phyloP scores from a whole-genome alignment of 2,113 vertebrate genomes.

The Psilopsiagon aymara region DNA sequence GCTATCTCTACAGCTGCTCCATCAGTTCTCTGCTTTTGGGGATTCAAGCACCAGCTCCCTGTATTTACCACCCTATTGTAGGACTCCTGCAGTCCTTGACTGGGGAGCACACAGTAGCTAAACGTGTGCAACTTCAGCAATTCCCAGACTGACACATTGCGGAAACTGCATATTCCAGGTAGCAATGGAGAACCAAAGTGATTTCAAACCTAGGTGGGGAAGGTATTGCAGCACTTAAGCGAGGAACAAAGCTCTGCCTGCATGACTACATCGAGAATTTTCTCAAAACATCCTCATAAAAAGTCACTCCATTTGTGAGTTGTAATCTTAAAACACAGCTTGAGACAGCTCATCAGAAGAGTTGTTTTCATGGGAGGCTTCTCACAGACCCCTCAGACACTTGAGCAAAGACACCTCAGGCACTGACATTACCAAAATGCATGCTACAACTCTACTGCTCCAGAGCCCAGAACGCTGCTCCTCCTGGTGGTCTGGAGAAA shows the following conservation, averaged over 20 bases:
- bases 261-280: neutral
- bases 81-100: neutral
- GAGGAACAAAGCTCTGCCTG: neutral
- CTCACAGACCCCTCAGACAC: neutral
- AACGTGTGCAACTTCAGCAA: fast-evolving
- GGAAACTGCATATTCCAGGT: neutral
- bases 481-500: neutral
- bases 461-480: neutral
- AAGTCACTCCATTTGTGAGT: neutral
- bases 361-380: neutral
- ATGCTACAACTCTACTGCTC: neutral
- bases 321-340: neutral
- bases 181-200: neutral
- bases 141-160: neutral
- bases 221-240: neutral
- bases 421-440: neutral
- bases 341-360: neutral
- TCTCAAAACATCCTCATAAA: neutral
- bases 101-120: neutral
- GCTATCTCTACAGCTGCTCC: neutral
- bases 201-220: neutral
- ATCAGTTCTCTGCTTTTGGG: neutral
- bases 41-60: neutral
- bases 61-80: fast-evolving
- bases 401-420: neutral